Evolutionary conservation across 2,797 vertebrate species (phyloP), one percentile per base, ranked within the genome.

Genomic region (Chloroceryle inda): DNA sequence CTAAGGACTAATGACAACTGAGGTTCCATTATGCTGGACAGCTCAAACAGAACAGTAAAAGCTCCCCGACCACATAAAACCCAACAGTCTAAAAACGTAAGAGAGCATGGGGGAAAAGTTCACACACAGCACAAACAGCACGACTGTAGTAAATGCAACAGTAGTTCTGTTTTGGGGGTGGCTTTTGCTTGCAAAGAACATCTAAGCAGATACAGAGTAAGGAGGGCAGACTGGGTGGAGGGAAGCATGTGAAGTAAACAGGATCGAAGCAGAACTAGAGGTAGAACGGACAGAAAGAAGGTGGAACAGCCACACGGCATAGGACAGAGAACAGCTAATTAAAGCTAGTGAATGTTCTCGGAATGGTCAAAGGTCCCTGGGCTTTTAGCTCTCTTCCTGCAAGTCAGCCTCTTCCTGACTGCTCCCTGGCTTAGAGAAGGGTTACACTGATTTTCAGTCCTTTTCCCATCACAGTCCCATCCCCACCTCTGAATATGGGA

Each of bases 281-380:
- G n/a, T 1, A 85, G 53, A 89, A 80, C 5, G 22, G 86, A 69
- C 6, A 5, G 75, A 74, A 71, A 72, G 47, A 82, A 22, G 24
- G 53, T 52, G 35, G 38, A 84, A 88, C 55, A 82, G 68, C 61
- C 89, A 83, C 13, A 24, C 29, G 69, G n/a, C 67, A 90, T 0
- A 78, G 69, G 38, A 90, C 79, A 95, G 85, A 53, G 52, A 90
- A 75, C 45, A 93, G 50, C 59, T 90, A 69, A 88, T 88, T 78
- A 93, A 76, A 90, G 45, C 23, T 42, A 47, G 76, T 66, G n/a
- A 93, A 64, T 55, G 63, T 88, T 94, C 50, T 55, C 88, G 52
- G 73, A 58, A 72, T 69, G 92, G 77, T 81, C 95, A 96, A 96
- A 96, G 95, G 92, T 95, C 80, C 44, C 38, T 15, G 10, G 42